A percentile compares a stretch with the other conserved stretches of the same genome.
Evolutionary conservation across 1,140 invertebrate genomes (phyloP).

Genomic region (Temnothorax nylanderi): DNA sequence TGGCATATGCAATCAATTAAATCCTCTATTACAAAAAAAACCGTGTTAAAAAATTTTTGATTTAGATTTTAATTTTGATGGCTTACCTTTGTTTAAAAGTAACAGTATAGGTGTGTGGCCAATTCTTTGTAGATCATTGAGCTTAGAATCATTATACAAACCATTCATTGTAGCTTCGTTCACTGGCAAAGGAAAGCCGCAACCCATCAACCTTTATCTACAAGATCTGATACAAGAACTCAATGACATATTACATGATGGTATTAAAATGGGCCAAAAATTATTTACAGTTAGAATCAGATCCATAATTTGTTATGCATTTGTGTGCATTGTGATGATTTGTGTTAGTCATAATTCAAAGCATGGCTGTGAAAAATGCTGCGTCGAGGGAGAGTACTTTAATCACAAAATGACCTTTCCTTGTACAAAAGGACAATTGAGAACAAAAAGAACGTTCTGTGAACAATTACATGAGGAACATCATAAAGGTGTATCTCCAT

Average conservation of each 20-base stretch:
- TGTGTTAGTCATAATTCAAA: not conserved
- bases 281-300: conserved; percentile 1
- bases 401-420: not conserved
- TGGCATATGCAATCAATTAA: not conserved
- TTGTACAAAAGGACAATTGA: not conserved
- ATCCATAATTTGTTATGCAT: not conserved
- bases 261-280: not conserved
- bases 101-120: not conserved
- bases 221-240: not conserved
- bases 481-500: not conserved
- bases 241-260: not conserved
- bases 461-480: conserved; percentile 2
- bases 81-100: conserved; percentile 12
- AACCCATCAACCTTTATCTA: not conserved
- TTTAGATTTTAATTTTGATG: conserved; percentile 1
- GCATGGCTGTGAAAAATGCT: not conserved
- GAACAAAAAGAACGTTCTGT: not conserved
- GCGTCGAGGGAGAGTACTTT: not conserved
- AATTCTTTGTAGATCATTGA: conserved; percentile 17
- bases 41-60: not conserved
- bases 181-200: not conserved
- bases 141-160: not conserved
- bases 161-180: not conserved
- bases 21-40: not conserved
- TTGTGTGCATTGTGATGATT: too few relatives aligned